Evolutionary conservation across 2,888 invertebrate species (phyloP).

Genomic region (Sympetrum striolatum): DNA sequence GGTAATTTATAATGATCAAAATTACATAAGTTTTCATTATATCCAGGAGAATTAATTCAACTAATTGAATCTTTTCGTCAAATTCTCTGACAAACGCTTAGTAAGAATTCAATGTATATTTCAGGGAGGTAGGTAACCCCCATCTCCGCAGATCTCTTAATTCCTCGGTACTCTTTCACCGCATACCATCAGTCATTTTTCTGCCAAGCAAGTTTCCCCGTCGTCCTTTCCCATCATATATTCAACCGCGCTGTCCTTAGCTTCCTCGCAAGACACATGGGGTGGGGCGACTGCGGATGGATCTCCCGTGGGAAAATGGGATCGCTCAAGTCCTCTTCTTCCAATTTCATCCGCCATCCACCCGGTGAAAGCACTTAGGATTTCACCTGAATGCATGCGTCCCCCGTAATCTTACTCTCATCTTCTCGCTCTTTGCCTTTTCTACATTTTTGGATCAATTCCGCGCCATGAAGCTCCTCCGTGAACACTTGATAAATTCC

Average conservation of each 20-base stretch:
- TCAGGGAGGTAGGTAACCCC: too few species aligned
- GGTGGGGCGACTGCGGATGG: background rate
- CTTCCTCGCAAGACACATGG: background rate
- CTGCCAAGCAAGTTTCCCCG: too few species aligned
- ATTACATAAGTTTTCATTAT: too few species aligned
- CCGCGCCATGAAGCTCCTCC: background rate
- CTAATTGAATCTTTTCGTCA: too few species aligned
- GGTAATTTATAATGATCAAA: too few species aligned
- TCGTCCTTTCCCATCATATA: background rate
- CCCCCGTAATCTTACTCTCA: background rate
- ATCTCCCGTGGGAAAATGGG: background rate
- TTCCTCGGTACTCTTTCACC: too few species aligned
- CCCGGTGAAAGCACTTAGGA: background rate
- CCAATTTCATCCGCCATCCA: background rate
- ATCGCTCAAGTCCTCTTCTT: background rate
- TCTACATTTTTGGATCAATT: background rate
- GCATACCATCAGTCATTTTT: too few species aligned
- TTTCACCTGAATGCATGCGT: background rate
- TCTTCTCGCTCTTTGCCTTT: background rate
- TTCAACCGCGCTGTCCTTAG: background rate
- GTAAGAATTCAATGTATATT: too few species aligned
- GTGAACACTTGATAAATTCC: background rate
- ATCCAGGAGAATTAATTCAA: too few species aligned
- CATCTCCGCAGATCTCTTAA: too few species aligned
- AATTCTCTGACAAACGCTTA: too few species aligned